A percentile compares a stretch with the other conserved stretches of the same genome.
Evolutionary conservation across 2,888 invertebrate species (phyloP).

Genomic region (Podotricha telesiphe): DNA sequence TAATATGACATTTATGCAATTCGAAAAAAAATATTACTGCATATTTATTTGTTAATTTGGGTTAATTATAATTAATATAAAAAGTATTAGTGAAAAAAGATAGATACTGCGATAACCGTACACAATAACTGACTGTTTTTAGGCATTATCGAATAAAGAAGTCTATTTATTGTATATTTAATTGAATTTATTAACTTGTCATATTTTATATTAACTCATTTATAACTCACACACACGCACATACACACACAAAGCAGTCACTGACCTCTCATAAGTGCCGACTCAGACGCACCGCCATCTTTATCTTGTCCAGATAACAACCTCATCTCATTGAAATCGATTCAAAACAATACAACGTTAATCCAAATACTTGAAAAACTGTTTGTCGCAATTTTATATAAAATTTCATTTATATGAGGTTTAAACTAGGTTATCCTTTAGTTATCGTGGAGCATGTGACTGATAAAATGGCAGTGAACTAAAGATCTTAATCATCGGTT

Average conservation of each 20-base stretch:
- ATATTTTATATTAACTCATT: not conserved
- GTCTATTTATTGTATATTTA: not conserved
- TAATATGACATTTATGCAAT: too few relatives aligned
- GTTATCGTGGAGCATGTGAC: slow-evolving; percentile 72
- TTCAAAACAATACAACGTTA: slow-evolving; percentile 43
- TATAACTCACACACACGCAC: not conserved
- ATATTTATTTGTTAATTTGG: too few relatives aligned
- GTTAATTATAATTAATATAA: too few relatives aligned
- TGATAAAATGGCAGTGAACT: slow-evolving; percentile 65
- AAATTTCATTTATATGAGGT: slow-evolving; percentile 72
- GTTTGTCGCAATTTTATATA: slow-evolving; percentile 52
- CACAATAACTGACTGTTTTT: too few relatives aligned
- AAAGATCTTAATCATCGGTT: slow-evolving; percentile 48
- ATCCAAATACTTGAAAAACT: slow-evolving; percentile 56
- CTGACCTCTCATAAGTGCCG: slow-evolving; percentile 50
- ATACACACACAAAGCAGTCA: too few relatives aligned
- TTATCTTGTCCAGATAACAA: slow-evolving; percentile 71
- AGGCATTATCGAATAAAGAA: too few relatives aligned
- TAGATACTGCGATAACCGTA: too few relatives aligned
- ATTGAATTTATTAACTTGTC: not conserved
- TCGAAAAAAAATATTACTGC: too few relatives aligned
- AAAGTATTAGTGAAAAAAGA: too few relatives aligned
- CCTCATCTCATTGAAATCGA: slow-evolving; percentile 57
- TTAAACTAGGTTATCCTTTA: slow-evolving; percentile 74
- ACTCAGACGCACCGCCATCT: slow-evolving; percentile 72